Conservation (phyloP, 2,797 vertebrate species). For the Momotus momota region DNA sequence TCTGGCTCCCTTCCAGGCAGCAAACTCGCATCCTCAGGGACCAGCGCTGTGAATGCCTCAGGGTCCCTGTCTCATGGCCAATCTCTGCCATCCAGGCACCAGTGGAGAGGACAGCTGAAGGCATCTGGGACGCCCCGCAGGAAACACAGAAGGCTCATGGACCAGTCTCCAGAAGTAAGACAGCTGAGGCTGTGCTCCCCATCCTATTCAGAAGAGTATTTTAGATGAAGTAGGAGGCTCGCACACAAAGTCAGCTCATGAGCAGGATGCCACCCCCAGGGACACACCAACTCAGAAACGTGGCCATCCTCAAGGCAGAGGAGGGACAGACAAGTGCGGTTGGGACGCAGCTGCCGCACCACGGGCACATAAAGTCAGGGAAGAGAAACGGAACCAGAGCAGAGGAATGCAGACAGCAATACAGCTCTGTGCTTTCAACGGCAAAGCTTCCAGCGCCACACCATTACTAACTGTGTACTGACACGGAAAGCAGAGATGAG, state of each 20-base stretch:
- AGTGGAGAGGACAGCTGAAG: accelerated
- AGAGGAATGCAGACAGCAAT: not conserved
- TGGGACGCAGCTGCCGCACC: accelerated
- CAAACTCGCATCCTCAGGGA: not conserved
- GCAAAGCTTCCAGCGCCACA: too few species aligned
- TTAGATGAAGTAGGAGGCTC: not conserved
- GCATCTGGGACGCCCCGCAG: not conserved
- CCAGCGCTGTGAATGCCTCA: accelerated
- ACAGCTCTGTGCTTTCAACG: not conserved
- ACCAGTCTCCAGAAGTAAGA: not conserved
- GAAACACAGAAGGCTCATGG: not conserved
- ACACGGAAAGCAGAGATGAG: not conserved
- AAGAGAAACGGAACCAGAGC: not conserved
- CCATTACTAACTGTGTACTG: accelerated
- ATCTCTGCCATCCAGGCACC: not conserved
- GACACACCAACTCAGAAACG: not conserved
- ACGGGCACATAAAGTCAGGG: not conserved
- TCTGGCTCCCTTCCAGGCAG: not conserved
- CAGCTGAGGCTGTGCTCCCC: not conserved
- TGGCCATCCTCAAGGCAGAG: accelerated
- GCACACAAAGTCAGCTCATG: not conserved
- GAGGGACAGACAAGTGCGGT: not conserved
- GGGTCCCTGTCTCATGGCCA: accelerated
- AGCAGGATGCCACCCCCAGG: not conserved
- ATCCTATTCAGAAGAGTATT: not conserved